A percentile compares a stretch with the other conserved stretches of the same genome.
Conservation (phyloP, 2,113 vertebrate genomes). For the human region GRCh38 chr1:56671001-56671500, state of each 20-base stretch:
- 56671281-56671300: neutral
- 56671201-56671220: conserved; percentile 11
- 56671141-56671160: conserved; percentile 18
- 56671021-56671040: conserved; percentile 22
- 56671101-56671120: neutral
- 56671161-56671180: neutral
- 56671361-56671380: neutral
- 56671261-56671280: neutral
- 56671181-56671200: neutral
- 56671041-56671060: conserved; percentile 24
- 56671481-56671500: neutral
- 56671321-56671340: neutral
- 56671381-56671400: neutral
- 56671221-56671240: conserved; percentile 21
- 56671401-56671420: neutral
- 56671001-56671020: neutral
- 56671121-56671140: neutral
- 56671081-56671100: neutral
- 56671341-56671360: neutral
- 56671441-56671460: neutral
- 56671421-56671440: neutral
- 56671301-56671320: neutral
- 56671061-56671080: neutral
- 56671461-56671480: neutral
- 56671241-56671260: neutral